These are phyloP conservation scores for Dascyllus trimaculatus DNA, from an alignment of 2,113 vertebrate species.

Conservation along the genomic window DNA sequence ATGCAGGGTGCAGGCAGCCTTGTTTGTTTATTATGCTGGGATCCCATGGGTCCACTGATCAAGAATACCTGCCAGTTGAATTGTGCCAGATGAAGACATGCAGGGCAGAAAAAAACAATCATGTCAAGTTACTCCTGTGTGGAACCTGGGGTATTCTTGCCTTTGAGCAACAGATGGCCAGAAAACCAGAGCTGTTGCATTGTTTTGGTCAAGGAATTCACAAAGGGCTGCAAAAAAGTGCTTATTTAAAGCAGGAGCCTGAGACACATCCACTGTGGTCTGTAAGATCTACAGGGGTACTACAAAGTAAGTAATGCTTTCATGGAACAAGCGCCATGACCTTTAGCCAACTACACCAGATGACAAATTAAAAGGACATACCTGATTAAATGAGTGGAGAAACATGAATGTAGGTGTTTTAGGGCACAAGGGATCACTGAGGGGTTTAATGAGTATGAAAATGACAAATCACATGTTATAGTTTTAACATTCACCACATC, in stretches of 20 bases:
- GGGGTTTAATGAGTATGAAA: too few relatives aligned
- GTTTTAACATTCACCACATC: too few relatives aligned
- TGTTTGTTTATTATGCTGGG: constrained; percentile 61
- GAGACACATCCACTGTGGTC: neutral
- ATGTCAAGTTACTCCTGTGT: constrained; percentile 7
- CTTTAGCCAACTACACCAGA: too few relatives aligned
- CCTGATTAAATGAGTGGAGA: too few relatives aligned
- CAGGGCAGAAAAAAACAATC: neutral
- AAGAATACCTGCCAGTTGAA: constrained; percentile 60
- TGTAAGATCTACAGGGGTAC: neutral
- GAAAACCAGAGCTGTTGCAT: neutral
- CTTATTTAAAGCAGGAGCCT: neutral
- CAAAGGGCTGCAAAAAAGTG: neutral
- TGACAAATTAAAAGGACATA: too few relatives aligned
- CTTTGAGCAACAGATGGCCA: constrained; percentile 43
- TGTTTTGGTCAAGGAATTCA: constrained; percentile 4
- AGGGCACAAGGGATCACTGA: too few relatives aligned
- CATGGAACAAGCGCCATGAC: too few relatives aligned
- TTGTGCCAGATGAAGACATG: constrained; percentile 56
- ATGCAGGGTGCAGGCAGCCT: constrained; percentile 23
- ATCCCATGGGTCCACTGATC: constrained; percentile 65
- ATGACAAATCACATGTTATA: too few relatives aligned
- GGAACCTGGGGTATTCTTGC: neutral
- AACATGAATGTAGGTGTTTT: too few relatives aligned
- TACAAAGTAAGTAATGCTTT: too few relatives aligned